Conservation (phyloP, 2,888 invertebrate species). For the Athalia cordata region DNA sequence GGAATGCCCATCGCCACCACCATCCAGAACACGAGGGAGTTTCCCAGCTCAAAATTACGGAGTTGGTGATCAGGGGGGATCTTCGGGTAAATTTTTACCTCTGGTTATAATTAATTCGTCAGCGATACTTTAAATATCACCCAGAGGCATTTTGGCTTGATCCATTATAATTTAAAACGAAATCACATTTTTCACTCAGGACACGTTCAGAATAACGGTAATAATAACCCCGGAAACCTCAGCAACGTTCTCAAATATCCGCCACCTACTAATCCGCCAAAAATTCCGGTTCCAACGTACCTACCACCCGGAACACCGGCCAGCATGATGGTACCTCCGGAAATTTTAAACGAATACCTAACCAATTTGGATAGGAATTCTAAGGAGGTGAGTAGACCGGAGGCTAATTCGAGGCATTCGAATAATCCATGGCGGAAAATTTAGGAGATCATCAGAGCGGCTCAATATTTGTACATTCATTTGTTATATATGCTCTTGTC, state of each 20-base stretch:
- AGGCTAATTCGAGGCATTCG: conserved; percentile 31
- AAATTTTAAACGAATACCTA: conserved; percentile 65
- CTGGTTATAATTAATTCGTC: too few relatives aligned
- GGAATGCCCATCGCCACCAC: conserved; percentile 48
- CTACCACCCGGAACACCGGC: conserved; percentile 50
- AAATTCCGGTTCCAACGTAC: conserved; percentile 49
- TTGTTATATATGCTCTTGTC: not conserved
- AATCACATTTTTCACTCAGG: not conserved
- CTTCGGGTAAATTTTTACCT: conserved; percentile 47
- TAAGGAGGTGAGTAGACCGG: conserved; percentile 65
- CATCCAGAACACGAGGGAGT: conserved; percentile 46
- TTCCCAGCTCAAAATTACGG: conserved; percentile 45
- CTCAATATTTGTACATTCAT: not conserved
- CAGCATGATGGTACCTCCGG: conserved; percentile 62
- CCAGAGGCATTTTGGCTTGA: too few relatives aligned
- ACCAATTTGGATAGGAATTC: conserved; percentile 60
- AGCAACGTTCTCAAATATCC: conserved; percentile 46
- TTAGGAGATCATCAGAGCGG: not conserved
- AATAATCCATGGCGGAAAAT: conserved; percentile 29
- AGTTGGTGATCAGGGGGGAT: conserved; percentile 37
- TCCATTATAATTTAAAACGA: not conserved
- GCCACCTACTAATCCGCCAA: conserved; percentile 49
- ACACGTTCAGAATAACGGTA: not conserved
- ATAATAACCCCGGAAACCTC: conserved; percentile 50
- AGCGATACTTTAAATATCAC: too few relatives aligned